A percentile compares a stretch with the other conserved stretches of the same genome.
phyloP scores from a whole-genome alignment of 2,888 invertebrate genomes.

The Harpalus rubripes region DNA sequence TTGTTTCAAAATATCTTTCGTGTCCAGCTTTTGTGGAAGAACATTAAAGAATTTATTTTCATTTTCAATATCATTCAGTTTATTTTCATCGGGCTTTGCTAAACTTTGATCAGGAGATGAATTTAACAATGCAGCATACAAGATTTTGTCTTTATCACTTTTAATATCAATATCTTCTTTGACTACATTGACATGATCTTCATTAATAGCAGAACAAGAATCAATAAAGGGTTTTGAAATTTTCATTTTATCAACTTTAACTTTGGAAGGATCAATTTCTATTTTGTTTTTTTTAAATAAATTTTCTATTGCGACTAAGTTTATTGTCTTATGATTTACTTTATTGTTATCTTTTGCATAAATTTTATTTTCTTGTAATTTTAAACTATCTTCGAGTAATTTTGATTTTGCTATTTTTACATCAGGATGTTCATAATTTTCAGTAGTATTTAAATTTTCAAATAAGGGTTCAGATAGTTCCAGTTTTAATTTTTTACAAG shows the following conservation, averaged over 20 bases:
- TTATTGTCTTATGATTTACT: too few relatives aligned
- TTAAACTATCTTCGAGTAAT: not conserved
- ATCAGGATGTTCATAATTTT: not conserved
- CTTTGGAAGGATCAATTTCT: too few relatives aligned
- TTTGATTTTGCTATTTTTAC: not conserved
- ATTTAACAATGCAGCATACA: not conserved
- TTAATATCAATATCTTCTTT: not conserved
- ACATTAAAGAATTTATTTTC: not conserved
- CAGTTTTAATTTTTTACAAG: not conserved
- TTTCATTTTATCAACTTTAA: too few relatives aligned
- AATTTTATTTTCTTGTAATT: not conserved
- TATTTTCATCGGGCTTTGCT: too few relatives aligned
- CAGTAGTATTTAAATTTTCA: not conserved
- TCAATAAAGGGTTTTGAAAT: not conserved
- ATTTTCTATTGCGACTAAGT: too few relatives aligned
- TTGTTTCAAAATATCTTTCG: not conserved
- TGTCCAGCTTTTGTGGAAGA: too few relatives aligned
- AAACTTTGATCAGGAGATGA: not conserved
- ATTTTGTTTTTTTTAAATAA: too few relatives aligned
- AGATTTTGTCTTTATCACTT: not conserved
- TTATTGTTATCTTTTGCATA: too few relatives aligned
- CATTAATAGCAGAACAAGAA: not conserved
- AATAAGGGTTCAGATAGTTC: not conserved
- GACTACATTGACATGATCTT: not conserved
- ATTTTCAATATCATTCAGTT: not conserved